phyloP scores from a whole-genome alignment of 2,113 vertebrate species.

The Pseudonaja textilis region DNA sequence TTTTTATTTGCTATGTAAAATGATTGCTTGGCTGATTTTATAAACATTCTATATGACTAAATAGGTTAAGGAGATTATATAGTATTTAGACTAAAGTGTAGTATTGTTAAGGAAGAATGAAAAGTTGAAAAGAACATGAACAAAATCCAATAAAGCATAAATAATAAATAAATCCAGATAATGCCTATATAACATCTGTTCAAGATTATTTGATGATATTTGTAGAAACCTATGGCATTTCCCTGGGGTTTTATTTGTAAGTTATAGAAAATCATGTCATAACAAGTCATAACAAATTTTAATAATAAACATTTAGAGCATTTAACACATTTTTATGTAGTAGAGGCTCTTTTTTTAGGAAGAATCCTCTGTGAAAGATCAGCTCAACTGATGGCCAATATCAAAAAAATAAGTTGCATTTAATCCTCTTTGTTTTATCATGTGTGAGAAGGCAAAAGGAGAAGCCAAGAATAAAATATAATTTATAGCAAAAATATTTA shows the following conservation, averaged over 20 bases:
- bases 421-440: not conserved
- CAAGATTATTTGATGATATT: not conserved
- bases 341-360: not conserved
- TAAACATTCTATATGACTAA: not conserved
- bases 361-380: not conserved
- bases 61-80: not conserved
- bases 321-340: constrained; percentile 21
- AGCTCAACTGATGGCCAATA: not conserved
- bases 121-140: not conserved
- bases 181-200: not conserved
- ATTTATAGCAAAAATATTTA: not conserved
- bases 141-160: not conserved
- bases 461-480: not conserved
- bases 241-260: not conserved
- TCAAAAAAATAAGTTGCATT: not conserved
- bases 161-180: not conserved
- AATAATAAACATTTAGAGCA: constrained; percentile 25
- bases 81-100: not conserved
- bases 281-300: not conserved
- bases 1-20: not conserved
- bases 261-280: not conserved
- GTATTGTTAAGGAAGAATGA: not conserved
- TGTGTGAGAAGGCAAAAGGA: not conserved
- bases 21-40: not conserved
- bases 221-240: not conserved